phyloP scores from a whole-genome alignment of 2,888 invertebrate genomes.

The Andrena chrysosceles region DNA sequence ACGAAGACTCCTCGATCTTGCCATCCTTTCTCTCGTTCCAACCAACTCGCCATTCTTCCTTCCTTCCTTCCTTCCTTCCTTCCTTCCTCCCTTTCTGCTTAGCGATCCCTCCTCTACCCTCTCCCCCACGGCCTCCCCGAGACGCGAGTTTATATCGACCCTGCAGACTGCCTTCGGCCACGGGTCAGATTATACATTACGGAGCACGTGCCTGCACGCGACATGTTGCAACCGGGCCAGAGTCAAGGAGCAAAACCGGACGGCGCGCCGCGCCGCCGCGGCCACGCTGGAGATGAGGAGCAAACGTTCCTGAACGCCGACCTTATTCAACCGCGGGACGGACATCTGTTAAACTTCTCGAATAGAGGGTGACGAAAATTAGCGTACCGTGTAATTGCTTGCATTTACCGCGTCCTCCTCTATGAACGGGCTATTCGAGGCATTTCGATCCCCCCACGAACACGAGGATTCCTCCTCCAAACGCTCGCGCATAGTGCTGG shows the following conservation, averaged over 20 bases:
- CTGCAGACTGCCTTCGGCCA: constrained; percentile 64
- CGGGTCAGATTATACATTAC: constrained; percentile 70
- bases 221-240: constrained; percentile 68
- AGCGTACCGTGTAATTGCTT: background rate
- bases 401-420: background rate
- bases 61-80: background rate
- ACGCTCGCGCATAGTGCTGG: background rate
- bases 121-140: constrained; percentile 15
- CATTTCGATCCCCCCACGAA: constrained; percentile 1
- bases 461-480: constrained; percentile 1
- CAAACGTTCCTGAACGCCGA: constrained; percentile 26
- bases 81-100: background rate
- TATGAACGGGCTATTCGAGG: background rate
- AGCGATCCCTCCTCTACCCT: background rate
- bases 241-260: constrained; percentile 41
- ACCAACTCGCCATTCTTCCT: constrained; percentile 9
- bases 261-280: constrained; percentile 9
- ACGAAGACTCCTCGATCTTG: constrained; percentile 49
- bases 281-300: background rate
- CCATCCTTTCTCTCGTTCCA: constrained; percentile 31
- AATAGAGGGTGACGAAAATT: constrained; percentile 23
- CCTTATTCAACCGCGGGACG: constrained; percentile 19
- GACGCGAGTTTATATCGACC: constrained; percentile 63
- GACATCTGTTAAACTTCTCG: constrained; percentile 35
- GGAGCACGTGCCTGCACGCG: constrained; percentile 74